Base-by-base conservation (phyloP, 2,113 vertebrate genomes). In the Megaleporinus macrocephalus region DNA sequence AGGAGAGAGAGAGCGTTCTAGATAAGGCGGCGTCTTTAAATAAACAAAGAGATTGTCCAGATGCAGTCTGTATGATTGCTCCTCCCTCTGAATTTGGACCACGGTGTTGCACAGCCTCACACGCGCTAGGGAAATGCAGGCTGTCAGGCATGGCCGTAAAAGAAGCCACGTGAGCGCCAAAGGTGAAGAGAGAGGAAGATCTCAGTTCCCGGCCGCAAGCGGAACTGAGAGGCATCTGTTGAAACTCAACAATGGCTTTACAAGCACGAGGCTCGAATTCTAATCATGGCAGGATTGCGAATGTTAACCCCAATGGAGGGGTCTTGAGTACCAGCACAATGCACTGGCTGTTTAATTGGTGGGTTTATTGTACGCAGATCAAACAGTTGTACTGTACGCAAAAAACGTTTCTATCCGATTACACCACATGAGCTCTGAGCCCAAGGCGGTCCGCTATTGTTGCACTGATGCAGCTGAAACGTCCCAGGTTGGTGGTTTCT, bases 341-440 rank as follows among this genome's bases (percentile, higher is more conserved):
- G 36, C 5, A 53, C 18, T 65, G 75, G 4, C 36, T 26, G 59
- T 22, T 30, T 65, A 77, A 77, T 77, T 66, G 63, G 61, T 51
- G 41, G 61, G 63, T 66, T 66, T 77, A 44, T 66, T 77, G 41
- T 61, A 59, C 18, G 44, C 44, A n/a, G 62, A 68, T 78, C 59
- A 76, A 65, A 49, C 59, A 77, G n/a, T 16, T 65, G 15, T 49
- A 47, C 41, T n/a, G 47, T 10, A 10, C n/a, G 20, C 47, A 16
- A 0, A 57, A 9, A 11, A 5, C 41, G 10, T 44, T 22, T 57
- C 18, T 57, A 1, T 66, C 62, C 47, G 44, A 66, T 66, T 51
- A 53, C 36, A 61, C 22, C 24, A 22, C n/a, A 53, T 20, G 9
- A 47, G 11, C 16, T 61, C 14, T 20, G 27, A 16, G 71, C 18